Evolutionary conservation across 2,797 vertebrate genomes (phyloP), one percentile per base, ranked within the genome.

Genomic region (Danio jaintianensis): DNA sequence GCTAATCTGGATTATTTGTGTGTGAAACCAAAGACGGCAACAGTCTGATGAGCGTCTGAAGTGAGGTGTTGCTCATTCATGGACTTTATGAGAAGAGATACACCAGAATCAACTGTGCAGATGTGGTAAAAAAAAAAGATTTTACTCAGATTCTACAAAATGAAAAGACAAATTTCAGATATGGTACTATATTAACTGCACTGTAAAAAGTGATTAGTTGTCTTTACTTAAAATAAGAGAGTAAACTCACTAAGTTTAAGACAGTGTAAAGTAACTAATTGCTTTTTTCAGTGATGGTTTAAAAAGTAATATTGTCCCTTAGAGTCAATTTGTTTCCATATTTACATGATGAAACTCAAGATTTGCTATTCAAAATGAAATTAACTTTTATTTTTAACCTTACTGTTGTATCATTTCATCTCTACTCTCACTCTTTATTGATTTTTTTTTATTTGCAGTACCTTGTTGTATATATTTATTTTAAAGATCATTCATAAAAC

Each of bases 1-100:
- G 88, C 88, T 93, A 91, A 94, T 93, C 89, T 90, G 90, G 89
- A 92, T 91, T 91, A 90, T 89, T 90, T 90, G 29, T 63, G 88
- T 89, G 87, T 84, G 48, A 88, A 84, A 88, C 82, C 89, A 88
- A 88, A 89, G 45, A 82, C 83, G 81, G 90, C 91, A 91, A 91
- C 91, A 91, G 89, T 91, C 91, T 89, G 88, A 50, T 56, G 78
- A 92, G 83, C 86, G 89, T 91, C 91, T 77, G 86, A 68, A 18
- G 74, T 64, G 42, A 87, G 87, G 87, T 87, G 53, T 83, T 5
- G 67, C 87, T 64, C 68, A 81, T 88, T 81, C 75, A 84, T 85
- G 88, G 87, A 89, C 88, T 89, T 84, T 58, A 83, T 88, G 87
- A 89, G 82, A 50, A 82, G 85, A 87, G 83, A 88, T 87, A 84